A percentile compares a stretch with the other conserved stretches of the same genome.
Conservation (phyloP, 2,888 invertebrate species). For the Amphipyra tragopoginis region DNA sequence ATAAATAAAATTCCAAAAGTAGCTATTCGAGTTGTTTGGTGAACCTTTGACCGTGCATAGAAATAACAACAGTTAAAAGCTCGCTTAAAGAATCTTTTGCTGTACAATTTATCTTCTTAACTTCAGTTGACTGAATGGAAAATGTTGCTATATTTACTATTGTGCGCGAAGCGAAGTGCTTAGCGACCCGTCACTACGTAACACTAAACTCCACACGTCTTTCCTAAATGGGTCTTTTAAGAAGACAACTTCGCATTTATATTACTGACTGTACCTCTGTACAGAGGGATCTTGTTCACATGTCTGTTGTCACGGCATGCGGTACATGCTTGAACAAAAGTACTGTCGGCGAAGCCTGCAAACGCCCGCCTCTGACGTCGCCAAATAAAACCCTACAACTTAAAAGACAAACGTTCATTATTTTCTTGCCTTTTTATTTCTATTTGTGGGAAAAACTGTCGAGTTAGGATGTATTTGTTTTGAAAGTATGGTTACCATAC, state of each 20-base stretch:
- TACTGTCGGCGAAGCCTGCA: slow-evolving; percentile 42
- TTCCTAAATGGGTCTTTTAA: slow-evolving; percentile 50
- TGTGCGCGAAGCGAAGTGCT: slow-evolving; percentile 49
- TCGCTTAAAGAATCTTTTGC: slow-evolving; percentile 30
- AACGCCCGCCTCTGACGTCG: slow-evolving; percentile 34
- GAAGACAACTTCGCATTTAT: slow-evolving; percentile 52
- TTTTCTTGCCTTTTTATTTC: slow-evolving; percentile 17
- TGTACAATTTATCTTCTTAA: slow-evolving; percentile 52
- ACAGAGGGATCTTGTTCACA: slow-evolving; percentile 58
- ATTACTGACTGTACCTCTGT: slow-evolving; percentile 50
- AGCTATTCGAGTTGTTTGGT: neutral
- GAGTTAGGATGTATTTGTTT: neutral
- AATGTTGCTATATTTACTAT: slow-evolving; percentile 37
- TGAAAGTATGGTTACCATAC: neutral
- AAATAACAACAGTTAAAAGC: slow-evolving; percentile 29
- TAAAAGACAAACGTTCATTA: slow-evolving; percentile 35
- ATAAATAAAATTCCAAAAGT: neutral
- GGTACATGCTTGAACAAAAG: slow-evolving; percentile 56
- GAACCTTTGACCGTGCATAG: neutral
- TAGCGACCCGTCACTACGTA: slow-evolving; percentile 51
- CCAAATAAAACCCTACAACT: slow-evolving; percentile 49
- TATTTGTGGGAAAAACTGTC: slow-evolving; percentile 1
- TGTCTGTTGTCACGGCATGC: slow-evolving; percentile 50
- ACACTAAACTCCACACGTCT: slow-evolving; percentile 41
- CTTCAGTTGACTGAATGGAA: slow-evolving; percentile 35